Evolutionary conservation across 2,797 vertebrate genomes (phyloP), one percentile per base, ranked within the genome.

Genomic region (Euthynnus affinis): DNA sequence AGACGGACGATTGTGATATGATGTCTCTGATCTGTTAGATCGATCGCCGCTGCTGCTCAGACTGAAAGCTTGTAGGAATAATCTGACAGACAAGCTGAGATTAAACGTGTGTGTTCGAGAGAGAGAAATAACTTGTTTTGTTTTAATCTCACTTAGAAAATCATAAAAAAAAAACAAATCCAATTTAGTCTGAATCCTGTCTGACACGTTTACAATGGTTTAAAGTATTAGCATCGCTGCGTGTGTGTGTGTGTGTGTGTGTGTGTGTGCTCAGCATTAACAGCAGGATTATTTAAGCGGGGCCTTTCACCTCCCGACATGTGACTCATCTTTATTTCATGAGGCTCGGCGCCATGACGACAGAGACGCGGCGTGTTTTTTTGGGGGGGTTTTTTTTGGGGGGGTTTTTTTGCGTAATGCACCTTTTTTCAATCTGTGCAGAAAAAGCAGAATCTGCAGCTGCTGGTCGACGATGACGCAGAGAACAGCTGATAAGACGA

Each of bases 251-350:
- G 52, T 55, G 63, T 53, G 74, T 75, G 74, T 63, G 61, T 52
- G 59, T 71, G 81, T 75, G 62, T 76, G 71, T 59, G 74, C 55
- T 53, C 14, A 91, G 90, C 87, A 91, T 92, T 92, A 91, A 89
- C 90, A 89, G 89, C 77, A 84, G 90, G 89, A 94, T 94, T 93
- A 92, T 93, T 90, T 90, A 91, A 92, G 75, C 71, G 73, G 82
- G 84, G 82, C 80, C 76, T 91, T 89, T 92, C 86, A 67, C 90
- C 91, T 92, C 87, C 72, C 88, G 88, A 91, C 91, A 91, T 93
- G 93, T 89, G 89, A 84, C 92, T 85, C 88, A 83, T 91, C 83
- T 91, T 88, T 84, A 81, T 92, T 93, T 90, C 82, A 91, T 87
- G 91, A 87, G 84, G 82, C 78, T 90, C 85, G 78, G 88, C 88